Base-by-base conservation (phyloP, 2,888 invertebrate species). In the Coelinius sp. region DNA sequence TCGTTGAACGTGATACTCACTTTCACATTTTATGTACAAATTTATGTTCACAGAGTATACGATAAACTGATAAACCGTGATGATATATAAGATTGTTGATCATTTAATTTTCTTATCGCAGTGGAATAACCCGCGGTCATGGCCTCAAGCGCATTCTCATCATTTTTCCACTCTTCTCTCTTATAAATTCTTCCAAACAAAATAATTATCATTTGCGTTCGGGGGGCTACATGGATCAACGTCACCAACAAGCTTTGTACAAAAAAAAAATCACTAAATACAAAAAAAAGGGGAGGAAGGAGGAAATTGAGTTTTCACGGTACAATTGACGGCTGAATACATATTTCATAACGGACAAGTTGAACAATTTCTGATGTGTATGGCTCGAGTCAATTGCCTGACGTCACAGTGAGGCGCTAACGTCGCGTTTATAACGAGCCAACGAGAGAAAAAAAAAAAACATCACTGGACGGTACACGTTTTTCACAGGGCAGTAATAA, bases 271-370 rank as follows among this genome's bases (percentile, higher is more conserved):
- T 14, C 14, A 25, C 6, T n/a, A 27, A 27, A 27, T 14, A 53
- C 12, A 56, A 31, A 14, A 27, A 1, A n/a, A 0, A 14, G 31
- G n/a, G n/a, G n/a, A n/a, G n/a, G n/a, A n/a, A n/a, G n/a, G n/a
- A n/a, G n/a, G n/a, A n/a, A 56, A 56, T 56, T 31, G 27, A 27
- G 56, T 56, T 27, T 31, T 17, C 17, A 56, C 56, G 31, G 31
- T 14, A 56, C 56, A 56, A 31, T 17, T 5, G 31, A 31, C 56
- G 31, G 2, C 52, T 52, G 52, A 52, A 31, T 31, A n/a, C n/a
- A n/a, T n/a, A 56, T 56, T 56, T 56, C 56, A 56, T 56, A 56
- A 56, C 31, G 14, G 56, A 56, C 56, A 31, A 27, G 31, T 56
- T 31, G 27, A 56, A 14, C 27, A 31, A 31, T 56, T 56, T 56